Conservation (phyloP, 2,797 vertebrate species). For the Neosilurus hyrtlii region DNA sequence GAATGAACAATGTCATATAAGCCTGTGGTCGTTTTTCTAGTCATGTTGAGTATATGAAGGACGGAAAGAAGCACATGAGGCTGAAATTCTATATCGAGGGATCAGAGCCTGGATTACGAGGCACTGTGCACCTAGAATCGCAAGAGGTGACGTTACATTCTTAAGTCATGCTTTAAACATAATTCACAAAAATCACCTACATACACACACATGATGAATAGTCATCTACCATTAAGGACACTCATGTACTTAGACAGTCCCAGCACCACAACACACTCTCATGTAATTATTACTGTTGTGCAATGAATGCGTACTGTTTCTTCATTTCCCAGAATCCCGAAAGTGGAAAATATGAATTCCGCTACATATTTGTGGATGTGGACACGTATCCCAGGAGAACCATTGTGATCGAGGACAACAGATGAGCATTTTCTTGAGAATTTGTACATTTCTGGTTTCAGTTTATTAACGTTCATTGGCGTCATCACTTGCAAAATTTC, state of each 20-base stretch:
- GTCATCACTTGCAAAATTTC: not conserved
- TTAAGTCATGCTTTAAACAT: not conserved
- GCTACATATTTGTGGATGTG: conserved; percentile 89
- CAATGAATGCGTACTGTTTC: conserved; percentile 2
- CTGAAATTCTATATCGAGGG: conserved; percentile 96
- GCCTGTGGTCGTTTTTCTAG: conserved; percentile 63
- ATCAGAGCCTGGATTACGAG: conserved; percentile 82
- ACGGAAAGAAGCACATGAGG: conserved; percentile 83
- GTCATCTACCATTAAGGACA: not conserved
- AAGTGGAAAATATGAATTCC: conserved; percentile 83
- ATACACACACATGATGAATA: not conserved
- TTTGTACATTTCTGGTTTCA: not conserved
- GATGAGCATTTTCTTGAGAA: conserved; percentile 59
- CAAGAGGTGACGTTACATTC: conserved; percentile 76
- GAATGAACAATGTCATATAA: not conserved
- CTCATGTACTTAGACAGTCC: not conserved
- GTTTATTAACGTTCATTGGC: too few species aligned
- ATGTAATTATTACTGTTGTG: not conserved
- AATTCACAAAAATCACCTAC: not conserved
- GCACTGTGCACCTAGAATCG: conserved; percentile 87
- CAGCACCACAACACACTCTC: not conserved
- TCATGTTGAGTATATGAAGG: conserved; percentile 83
- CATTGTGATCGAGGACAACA: conserved; percentile 90
- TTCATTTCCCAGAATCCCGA: conserved; percentile 78
- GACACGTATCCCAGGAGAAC: conserved; percentile 85